These are phyloP conservation scores for Drosophila hydei DNA, from an alignment of 1,140 invertebrate genomes.

Conservation along the genomic window DNA sequence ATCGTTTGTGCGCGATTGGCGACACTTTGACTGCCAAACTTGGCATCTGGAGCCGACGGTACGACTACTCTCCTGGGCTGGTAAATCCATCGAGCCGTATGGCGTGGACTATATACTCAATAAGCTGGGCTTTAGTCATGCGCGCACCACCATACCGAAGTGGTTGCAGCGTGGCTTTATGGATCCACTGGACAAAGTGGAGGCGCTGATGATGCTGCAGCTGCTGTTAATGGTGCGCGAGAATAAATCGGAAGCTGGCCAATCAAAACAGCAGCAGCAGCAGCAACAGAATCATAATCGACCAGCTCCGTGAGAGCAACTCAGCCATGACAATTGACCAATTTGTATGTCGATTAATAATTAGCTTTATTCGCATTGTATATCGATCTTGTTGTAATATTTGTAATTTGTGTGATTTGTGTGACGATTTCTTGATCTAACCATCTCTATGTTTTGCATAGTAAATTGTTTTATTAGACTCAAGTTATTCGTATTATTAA, in stretches of 20 bases:
- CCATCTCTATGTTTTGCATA: conserved; percentile 13
- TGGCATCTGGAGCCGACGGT: conserved; percentile 99
- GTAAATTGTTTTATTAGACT: conserved; percentile 21
- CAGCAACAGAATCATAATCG: conserved; percentile 53
- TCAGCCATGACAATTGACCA: conserved; percentile 61
- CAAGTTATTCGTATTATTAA: conserved; percentile 40
- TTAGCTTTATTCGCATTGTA: conserved; percentile 47
- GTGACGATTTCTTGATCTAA: conserved; percentile 17
- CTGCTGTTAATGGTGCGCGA: conserved; percentile 86
- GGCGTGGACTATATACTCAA: conserved; percentile 98
- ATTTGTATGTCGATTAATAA: conserved; percentile 44
- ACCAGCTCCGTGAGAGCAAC: conserved; percentile 38
- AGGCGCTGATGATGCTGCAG: conserved; percentile 89
- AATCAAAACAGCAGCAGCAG: conserved; percentile 49
- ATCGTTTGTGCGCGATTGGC: conserved; percentile 87
- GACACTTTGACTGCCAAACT: conserved; percentile 96
- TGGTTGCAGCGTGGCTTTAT: conserved; percentile 99
- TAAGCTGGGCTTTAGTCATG: conserved; percentile 98
- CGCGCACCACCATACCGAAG: conserved; percentile 98
- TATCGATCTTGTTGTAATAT: conserved; percentile 46
- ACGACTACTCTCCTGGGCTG: conserved; percentile 96
- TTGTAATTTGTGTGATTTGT: conserved; percentile 37
- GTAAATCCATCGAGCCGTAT: conserved; percentile 98
- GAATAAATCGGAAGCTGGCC: conserved; percentile 66
- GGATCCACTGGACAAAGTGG: conserved; percentile 96